Evolutionary conservation across 2,797 vertebrate genomes (phyloP), one percentile per base, ranked within the genome.

Genomic region (Urophycis tenuis): DNA sequence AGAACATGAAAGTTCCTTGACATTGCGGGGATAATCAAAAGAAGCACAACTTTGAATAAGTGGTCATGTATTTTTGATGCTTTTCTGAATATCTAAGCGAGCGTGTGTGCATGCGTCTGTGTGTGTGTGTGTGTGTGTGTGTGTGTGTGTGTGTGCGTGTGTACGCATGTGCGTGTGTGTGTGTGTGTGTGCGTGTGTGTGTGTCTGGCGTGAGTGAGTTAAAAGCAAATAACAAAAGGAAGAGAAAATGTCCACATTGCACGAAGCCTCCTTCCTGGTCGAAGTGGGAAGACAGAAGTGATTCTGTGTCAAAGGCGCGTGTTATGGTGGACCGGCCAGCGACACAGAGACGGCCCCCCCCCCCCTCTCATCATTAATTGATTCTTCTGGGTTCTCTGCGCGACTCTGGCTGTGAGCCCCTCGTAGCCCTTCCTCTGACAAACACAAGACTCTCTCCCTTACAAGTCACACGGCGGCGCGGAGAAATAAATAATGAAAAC

Each of bases 361-460:
- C 74, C 89, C 90, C 87, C 92, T 92, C 87, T 89, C 93, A 93
- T 94, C 93, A 94, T 93, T 94, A 94, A 94, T 93, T 92, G 92
- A 94, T 94, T 91, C 74, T 78, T 74, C 91, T 92, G 92, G 93
- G 94, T 75, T 93, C 90, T 92, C 92, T n/a, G n/a, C 92, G 91
- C 90, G 93, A 92, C 89, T 92, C 90, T 84, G 75, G 92, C 93
- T 94, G 92, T 91, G 90, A 94, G 92, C 92, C 75, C 76, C 74
- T 74, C 10, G 73, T 73, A 75, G 71, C 72, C 45, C 12, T 71
- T 81, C 11, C 9, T 33, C 33, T 53, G 73, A 84, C 85, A 88
- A 86, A 88, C 81, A 80, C 30, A 33, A 31, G n/a, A n/a, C n/a
- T n/a, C 67, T 75, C 76, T 73, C 53, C 29, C 74, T 11, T 45